Base-by-base conservation (phyloP, 1,140 invertebrate genomes). In the Drosophila orena region DNA sequence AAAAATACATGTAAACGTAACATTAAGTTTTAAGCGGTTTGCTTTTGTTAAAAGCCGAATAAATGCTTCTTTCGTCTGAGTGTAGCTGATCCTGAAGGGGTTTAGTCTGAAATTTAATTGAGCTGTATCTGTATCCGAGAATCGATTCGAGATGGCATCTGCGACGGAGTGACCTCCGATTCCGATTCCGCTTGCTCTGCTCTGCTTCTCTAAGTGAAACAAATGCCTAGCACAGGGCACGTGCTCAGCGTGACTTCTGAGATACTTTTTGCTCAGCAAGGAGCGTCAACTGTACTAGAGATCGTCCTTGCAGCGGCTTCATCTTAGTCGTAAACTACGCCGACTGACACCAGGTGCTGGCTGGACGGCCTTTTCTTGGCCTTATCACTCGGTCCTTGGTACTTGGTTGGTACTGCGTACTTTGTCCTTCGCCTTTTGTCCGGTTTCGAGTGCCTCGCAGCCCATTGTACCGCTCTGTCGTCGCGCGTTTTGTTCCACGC, bases 321-420 rank as follows among this genome's bases (percentile, higher is more conserved):
- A 37, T 58, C 14, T 58, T 38, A 43, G 64, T 60, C 60, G 30
- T 68, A 68, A 68, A 68, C 50, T 49, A 70, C 50, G 10, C 42
- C 34, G 50, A 47, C 50, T 35, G 64, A 38, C 64, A 70, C 68
- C 68, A 70, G 68, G 52, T 70, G 81, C 75, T 84, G 55, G 58
- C 61, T 69, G 53, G 61, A 76, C 58, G 59, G 61, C 77, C 52
- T 70, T 85, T 85, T 74, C 81, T 85, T 85, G 70, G 70, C 77
- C 77, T 85, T 85, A 85, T 85, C 81, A 68, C 14, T 38, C 3
- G 37, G 2, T 38, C 14, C 37, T 38, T 38, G 37, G 37, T 42
- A n/a, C n/a, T 40, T 2, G 12, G 37, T 40, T 2, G 12, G 37
- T n/a, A 12, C 37, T 65, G 10, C 15, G 22, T 8, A 42, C 35